phyloP scores from a whole-genome alignment of 1,140 invertebrate genomes.

The Charaxes varanes region DNA sequence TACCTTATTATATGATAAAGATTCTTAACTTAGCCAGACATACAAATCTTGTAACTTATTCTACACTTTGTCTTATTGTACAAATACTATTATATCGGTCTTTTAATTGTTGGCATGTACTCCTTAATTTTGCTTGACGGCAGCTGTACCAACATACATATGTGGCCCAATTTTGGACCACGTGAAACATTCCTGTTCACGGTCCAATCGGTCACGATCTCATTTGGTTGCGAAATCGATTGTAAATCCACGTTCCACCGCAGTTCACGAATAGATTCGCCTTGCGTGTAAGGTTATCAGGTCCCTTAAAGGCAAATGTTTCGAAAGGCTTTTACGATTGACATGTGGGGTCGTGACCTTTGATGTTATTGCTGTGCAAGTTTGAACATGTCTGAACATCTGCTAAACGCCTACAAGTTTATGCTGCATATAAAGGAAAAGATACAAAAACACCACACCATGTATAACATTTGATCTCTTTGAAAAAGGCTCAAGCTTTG shows the following conservation, averaged over 20 bases:
- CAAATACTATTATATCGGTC: too few relatives aligned
- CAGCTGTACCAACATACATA: slow-evolving; percentile 9
- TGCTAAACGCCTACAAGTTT: too few relatives aligned
- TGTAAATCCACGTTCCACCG: slow-evolving; percentile 19
- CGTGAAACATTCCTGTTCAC: slow-evolving; percentile 33
- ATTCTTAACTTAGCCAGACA: too few relatives aligned
- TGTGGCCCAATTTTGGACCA: slow-evolving; percentile 25
- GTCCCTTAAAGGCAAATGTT: slow-evolving; percentile 21
- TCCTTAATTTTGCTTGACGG: neutral
- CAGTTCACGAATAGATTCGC: slow-evolving; percentile 14
- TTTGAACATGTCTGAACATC: too few relatives aligned
- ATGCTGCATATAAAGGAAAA: too few relatives aligned
- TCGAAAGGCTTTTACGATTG: neutral
- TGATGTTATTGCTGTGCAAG: too few relatives aligned
- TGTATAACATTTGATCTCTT: too few relatives aligned
- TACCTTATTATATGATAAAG: too few relatives aligned
- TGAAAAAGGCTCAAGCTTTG: too few relatives aligned
- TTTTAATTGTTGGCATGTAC: neutral
- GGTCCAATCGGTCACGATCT: slow-evolving; percentile 50
- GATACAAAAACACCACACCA: too few relatives aligned
- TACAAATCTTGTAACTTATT: too few relatives aligned
- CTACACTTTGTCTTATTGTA: too few relatives aligned
- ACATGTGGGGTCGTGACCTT: neutral
- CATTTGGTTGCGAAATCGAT: slow-evolving; percentile 30
- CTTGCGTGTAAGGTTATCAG: slow-evolving; percentile 9